A percentile compares a stretch with the other conserved stretches of the same genome.
These are phyloP conservation scores for Silvanus unidentatus DNA, from an alignment of 2,888 invertebrate species.

Conservation along the genomic window DNA sequence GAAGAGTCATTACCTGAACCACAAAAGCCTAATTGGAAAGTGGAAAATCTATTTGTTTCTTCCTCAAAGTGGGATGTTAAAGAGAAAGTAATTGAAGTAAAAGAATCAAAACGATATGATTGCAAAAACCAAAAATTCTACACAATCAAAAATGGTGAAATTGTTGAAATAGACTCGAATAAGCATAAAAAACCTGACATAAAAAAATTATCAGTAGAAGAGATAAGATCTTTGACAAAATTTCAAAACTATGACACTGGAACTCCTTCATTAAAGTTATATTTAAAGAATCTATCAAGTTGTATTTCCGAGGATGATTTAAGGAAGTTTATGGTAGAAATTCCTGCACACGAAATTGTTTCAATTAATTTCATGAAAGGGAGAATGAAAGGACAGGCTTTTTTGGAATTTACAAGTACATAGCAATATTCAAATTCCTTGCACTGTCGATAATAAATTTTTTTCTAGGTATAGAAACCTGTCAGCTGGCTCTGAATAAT, in stretches of 20 bases:
- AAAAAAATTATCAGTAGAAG: not conserved
- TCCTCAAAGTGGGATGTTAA: not conserved
- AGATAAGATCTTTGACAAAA: not conserved
- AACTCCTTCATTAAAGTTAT: not conserved
- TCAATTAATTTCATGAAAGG: not conserved
- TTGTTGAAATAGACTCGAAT: not conserved
- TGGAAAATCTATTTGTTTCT: not conserved
- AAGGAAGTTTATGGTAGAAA: not conserved
- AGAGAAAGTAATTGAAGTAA: not conserved
- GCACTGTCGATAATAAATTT: not conserved
- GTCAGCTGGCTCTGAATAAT: slow-evolving; percentile 2
- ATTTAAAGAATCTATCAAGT: not conserved
- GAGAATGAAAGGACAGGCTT: slow-evolving; percentile 1
- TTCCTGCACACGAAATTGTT: not conserved
- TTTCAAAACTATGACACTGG: not conserved
- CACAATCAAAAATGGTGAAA: not conserved
- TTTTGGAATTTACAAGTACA: not conserved
- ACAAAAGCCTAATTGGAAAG: not conserved
- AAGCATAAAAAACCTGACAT: not conserved
- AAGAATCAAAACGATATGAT: not conserved
- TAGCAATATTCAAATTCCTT: not conserved
- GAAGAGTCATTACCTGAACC: not conserved
- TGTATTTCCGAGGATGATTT: not conserved
- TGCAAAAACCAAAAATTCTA: not conserved
- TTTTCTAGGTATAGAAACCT: not conserved